A percentile compares a stretch with the other conserved stretches of the same genome.
These are phyloP conservation scores for Smithornis capensis DNA, from an alignment of 2,113 vertebrate species.

Conservation along the genomic window DNA sequence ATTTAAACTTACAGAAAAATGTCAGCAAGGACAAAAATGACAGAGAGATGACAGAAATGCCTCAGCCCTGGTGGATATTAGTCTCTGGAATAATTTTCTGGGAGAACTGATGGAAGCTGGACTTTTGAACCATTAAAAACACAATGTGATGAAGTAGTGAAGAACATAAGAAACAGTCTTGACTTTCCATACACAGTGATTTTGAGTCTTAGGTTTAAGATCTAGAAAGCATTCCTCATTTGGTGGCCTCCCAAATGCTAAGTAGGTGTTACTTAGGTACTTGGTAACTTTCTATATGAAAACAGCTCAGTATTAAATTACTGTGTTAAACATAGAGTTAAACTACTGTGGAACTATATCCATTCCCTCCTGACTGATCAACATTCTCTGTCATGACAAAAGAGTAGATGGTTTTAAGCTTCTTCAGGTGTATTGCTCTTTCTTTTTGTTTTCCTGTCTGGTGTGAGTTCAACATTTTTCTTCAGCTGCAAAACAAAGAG, in stretches of 20 bases:
- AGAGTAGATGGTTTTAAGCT: neutral
- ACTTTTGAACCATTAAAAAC: neutral
- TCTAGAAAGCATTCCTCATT: neutral
- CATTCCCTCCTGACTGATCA: neutral
- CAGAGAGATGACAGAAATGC: neutral
- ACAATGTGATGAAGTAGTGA: neutral
- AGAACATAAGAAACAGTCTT: neutral
- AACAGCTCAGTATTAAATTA: neutral
- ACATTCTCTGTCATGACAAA: neutral
- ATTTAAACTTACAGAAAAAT: constrained; percentile 47
- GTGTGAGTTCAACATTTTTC: neutral
- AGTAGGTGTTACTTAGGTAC: neutral
- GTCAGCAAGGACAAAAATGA: neutral
- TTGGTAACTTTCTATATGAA: neutral
- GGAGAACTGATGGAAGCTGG: neutral
- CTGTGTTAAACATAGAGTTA: neutral
- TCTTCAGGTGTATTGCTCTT: neutral
- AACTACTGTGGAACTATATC: neutral
- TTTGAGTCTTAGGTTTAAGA: neutral
- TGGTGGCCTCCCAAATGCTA: neutral
- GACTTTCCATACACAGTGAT: neutral
- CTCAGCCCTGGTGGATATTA: neutral
- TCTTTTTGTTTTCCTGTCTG: neutral
- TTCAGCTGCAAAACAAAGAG: neutral
- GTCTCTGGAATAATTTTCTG: neutral